Base-by-base conservation (phyloP, 2,797 vertebrate genomes). In the Gymnoscopelus braueri region DNA sequence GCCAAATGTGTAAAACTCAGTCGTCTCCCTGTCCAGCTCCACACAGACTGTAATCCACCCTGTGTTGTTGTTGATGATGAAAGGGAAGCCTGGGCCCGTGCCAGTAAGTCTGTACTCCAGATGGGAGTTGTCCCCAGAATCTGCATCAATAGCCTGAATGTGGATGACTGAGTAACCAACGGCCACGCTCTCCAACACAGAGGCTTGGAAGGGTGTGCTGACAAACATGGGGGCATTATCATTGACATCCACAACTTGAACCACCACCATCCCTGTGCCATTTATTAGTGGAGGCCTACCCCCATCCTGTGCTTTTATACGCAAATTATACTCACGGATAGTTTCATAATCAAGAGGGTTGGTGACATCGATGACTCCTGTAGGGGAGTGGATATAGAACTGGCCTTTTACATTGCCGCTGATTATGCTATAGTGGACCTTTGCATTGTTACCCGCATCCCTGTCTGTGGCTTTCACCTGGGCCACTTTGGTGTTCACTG, bases 191-290 rank as follows among this genome's bases (percentile, higher is more conserved):
- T 97, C 96, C 76, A 96, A 87, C 57, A 96, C 95, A 0, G 94
- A 92, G 1, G 95, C 94, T 82, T 97, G 95, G 84, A 97, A 96
- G 0, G 95, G 95, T 63, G 95, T 96, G 83, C 95, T 96, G 59
- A 97, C 95, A 60, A 97, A 97, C 83, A 97, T 95, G 39, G 96
- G 96, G 0, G 93, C 93, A 0, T 97, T 97, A 75, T 97, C 96
- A 0, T 97, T 97, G 2, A 96, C 89, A 0, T 97, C 96, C 63
- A 96, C 82, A 0, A 97, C 95, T 72, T 95, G 95, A 72, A 97
- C 95, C 0, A 94, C 93, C 47, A 97, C 95, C 87, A 96, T 86
- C 12, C 96, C 96, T 0, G 94, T 96, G 47, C 93, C 91, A 65
- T 96, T 96, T 69, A 94, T 95, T 79, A 95, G 92, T 0, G 95